Evolutionary conservation across 2,888 invertebrate species (phyloP).

Genomic region (Euzophera pinguis): DNA sequence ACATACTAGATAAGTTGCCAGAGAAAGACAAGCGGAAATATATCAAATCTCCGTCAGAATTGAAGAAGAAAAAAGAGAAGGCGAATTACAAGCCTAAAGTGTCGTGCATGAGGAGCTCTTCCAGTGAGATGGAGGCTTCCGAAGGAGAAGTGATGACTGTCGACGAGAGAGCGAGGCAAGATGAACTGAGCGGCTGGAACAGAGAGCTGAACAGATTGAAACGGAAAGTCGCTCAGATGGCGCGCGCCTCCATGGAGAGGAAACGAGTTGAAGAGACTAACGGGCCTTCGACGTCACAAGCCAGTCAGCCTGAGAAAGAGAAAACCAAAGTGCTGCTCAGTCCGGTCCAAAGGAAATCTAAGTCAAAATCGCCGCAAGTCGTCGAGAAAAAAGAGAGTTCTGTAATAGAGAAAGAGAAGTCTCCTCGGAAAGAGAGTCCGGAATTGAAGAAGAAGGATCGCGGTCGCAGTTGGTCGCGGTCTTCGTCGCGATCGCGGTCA

Average conservation of each 20-base stretch:
- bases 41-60: constrained; percentile 62
- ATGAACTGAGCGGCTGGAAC: constrained; percentile 71
- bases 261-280: constrained; percentile 39
- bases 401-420: constrained; percentile 23
- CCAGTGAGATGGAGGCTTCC: constrained; percentile 79
- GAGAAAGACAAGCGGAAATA: constrained; percentile 78
- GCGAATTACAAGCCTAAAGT: constrained; percentile 54
- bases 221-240: constrained; percentile 83
- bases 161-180: constrained; percentile 73
- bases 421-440: constrained; percentile 19
- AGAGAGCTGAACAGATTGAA: constrained; percentile 85
- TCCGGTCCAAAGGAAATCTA: constrained; percentile 1
- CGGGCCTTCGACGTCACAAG: constrained; percentile 46
- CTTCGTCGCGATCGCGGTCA: constrained; percentile 40
- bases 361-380: constrained; percentile 15
- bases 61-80: constrained; percentile 53
- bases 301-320: constrained; percentile 19
- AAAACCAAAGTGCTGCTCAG: constrained; percentile 5
- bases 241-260: constrained; percentile 79
- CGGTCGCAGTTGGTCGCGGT: constrained; percentile 53
- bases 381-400: constrained; percentile 28
- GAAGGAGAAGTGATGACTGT: constrained; percentile 75
- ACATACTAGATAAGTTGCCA: constrained; percentile 80
- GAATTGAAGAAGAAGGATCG: constrained; percentile 39
- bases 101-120: constrained; percentile 80